Evolutionary conservation across 2,888 invertebrate genomes (phyloP).

Genomic region (Lathronympha strigana): DNA sequence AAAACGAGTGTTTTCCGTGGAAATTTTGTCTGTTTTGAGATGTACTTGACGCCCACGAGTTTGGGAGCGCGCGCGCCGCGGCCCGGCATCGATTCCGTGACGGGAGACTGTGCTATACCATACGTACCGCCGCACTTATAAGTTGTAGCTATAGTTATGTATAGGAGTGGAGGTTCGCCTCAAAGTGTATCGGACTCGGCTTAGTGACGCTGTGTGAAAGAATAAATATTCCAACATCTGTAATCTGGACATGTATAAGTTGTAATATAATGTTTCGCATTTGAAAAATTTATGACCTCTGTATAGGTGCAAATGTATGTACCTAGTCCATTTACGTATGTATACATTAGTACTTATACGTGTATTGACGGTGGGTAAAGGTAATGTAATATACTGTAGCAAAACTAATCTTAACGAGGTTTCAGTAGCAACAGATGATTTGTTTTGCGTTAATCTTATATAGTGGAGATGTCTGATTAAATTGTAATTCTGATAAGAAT

Average conservation of each 20-base stretch:
- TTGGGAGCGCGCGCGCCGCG: constrained; percentile 43
- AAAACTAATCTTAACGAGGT: constrained; percentile 24
- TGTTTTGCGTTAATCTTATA: constrained; percentile 3
- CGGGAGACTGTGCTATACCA: constrained; percentile 57
- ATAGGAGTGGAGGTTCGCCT: constrained; percentile 33
- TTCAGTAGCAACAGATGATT: constrained; percentile 19
- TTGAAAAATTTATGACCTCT: constrained; percentile 6
- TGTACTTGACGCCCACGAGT: constrained; percentile 64
- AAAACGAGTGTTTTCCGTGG: constrained; percentile 79
- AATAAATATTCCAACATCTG: constrained; percentile 31
- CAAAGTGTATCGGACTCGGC: constrained; percentile 42
- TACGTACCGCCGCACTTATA: constrained; percentile 45
- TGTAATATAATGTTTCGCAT: constrained; percentile 21
- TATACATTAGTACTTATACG: neutral
- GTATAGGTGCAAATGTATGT: constrained; percentile 1
- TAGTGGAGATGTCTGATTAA: neutral
- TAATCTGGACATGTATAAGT: constrained; percentile 25
- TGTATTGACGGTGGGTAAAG: constrained; percentile 13
- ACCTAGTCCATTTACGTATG: neutral
- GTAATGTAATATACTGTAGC: constrained; percentile 4
- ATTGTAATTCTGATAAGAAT: constrained; percentile 29
- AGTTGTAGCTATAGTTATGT: constrained; percentile 31
- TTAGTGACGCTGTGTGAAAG: constrained; percentile 48
- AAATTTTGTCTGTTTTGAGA: constrained; percentile 69
- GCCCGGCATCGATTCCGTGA: constrained; percentile 44